Percentiles rank a stretch among this genome's conserved stretches.
Evolutionary conservation across 1,140 invertebrate genomes (phyloP).

Genomic region (Gryllus bimaculatus): DNA sequence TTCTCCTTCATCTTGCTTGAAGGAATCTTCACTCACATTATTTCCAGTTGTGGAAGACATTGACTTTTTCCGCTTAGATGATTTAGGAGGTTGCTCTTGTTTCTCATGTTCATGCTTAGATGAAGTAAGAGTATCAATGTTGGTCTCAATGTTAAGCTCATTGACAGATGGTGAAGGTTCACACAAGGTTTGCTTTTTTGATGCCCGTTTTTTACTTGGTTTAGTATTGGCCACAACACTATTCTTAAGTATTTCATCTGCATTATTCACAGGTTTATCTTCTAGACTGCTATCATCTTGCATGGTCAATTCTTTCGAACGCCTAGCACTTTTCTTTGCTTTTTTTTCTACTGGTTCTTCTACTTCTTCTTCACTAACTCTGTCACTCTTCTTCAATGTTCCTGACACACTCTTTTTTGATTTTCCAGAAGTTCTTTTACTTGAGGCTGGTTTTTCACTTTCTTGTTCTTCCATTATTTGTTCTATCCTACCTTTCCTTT

Average conservation of each 20-base stretch:
- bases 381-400: neutral
- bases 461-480: neutral
- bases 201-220: neutral
- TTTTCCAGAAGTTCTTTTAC: neutral
- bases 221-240: neutral
- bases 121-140: no score
- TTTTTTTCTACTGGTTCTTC: neutral
- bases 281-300: neutral
- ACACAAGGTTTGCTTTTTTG: neutral
- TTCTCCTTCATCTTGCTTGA: no score
- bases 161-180: neutral
- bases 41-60: no score
- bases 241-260: neutral
- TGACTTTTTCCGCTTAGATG: no score
- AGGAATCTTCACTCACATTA: no score
- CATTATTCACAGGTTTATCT: neutral
- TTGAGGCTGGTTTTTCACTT: neutral
- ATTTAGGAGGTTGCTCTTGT: no score
- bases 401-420: neutral
- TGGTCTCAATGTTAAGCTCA: no score
- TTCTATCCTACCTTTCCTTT: neutral
- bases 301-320: neutral
- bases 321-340: neutral
- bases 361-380: neutral
- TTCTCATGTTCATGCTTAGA: no score